These are phyloP conservation scores for Rotaria sp. DNA, from an alignment of 2,888 invertebrate genomes.

Conservation along the genomic window DNA sequence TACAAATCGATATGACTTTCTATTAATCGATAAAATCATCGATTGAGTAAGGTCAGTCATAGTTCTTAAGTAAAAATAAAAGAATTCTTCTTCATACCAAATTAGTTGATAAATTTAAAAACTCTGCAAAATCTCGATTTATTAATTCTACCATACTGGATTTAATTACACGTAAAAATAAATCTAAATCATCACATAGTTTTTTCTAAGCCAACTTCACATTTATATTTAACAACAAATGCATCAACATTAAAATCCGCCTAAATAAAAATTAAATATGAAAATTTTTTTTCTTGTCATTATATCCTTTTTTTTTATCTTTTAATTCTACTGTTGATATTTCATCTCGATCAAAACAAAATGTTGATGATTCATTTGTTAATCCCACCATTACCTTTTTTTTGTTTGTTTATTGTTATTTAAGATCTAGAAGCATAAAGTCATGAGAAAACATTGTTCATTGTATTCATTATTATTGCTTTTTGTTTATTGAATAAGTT, in stretches of 20 bases:
- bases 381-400: not conserved
- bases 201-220: conserved; percentile 71
- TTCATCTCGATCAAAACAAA: conserved; percentile 4
- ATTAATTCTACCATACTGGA: conserved; percentile 91
- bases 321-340: not conserved
- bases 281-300: no score
- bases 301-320: not conserved
- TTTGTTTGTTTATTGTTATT: no score
- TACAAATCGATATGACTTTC: no score
- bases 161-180: conserved; percentile 80
- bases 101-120: conserved; percentile 89
- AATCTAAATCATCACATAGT: conserved; percentile 78
- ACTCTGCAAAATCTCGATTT: conserved; percentile 93
- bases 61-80: no score
- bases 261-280: conserved; percentile 58
- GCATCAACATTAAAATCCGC: conserved; percentile 83
- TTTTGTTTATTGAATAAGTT: not conserved
- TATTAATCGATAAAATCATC: no score
- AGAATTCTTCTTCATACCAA: conserved; percentile 59
- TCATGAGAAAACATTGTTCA: not conserved
- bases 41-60: no score
- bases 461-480: not conserved
- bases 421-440: no score
- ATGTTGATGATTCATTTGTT: not conserved
- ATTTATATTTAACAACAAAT: conserved; percentile 69